Evolutionary conservation across 2,113 vertebrate species (phyloP), one percentile per base, ranked within the genome.

Genomic region (Aphelocoma coerulescens): DNA sequence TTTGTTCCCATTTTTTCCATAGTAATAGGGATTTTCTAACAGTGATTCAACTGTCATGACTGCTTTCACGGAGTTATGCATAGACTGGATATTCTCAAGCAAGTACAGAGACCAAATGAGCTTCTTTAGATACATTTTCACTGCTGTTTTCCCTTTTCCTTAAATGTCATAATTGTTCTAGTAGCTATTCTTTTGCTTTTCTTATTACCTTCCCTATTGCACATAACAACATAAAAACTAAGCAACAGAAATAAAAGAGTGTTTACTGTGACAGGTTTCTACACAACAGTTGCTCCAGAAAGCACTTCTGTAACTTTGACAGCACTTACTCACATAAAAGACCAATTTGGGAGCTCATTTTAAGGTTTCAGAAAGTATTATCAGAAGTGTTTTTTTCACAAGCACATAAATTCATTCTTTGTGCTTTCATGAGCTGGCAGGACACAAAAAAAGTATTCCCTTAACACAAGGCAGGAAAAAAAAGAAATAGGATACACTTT

Each of bases 251-350:
- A 93, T 84, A 93, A 86, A 95, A 63, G 32, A 71, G 22, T 81
- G 62, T 82, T 95, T 96, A 88, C 81, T 85, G 37, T 2, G 58
- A 91, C 91, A 96, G 91, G 66, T 95, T 93, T 85, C 89, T 85
- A 59, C 54, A 89, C 23, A 87, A 57, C n/a, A 88, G 63, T 92
- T 88, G n/a, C 55, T 80, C 35, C 52, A 89, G 79, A 89, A 92
- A 86, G 12, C 68, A 74, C 26, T 71, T 81, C 30, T 84, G 16
- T 87, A 92, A 92, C 89, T 92, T 93, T 75, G 73, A 57, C 83
- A 92, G 59, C 73, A 62, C 63, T 93, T 88, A 51, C 48, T 81
- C 55, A 30, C 69, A 68, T 89, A 82, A 87, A 93, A 93, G 69
- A 72, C 44, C 80, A 82, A 91, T 92, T 78, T 89, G 77, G 66